These are phyloP conservation scores for Clarias batrachus DNA, from an alignment of 2,113 vertebrate genomes.

Conservation along the genomic window DNA sequence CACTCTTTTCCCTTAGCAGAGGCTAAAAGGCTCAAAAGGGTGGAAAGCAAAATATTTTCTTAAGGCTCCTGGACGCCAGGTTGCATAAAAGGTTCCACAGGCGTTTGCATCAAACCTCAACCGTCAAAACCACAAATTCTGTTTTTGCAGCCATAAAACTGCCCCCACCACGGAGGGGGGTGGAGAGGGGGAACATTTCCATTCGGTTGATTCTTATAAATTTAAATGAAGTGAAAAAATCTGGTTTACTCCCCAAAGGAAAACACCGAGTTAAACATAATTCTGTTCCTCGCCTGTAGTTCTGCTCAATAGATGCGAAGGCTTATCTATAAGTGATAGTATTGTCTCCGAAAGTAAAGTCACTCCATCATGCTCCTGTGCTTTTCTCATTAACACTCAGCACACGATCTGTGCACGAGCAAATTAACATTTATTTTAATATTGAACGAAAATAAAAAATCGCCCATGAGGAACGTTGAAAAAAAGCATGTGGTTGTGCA, in stretches of 20 bases:
- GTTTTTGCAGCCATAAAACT: slow-evolving; percentile 94
- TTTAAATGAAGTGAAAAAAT: slow-evolving; percentile 86
- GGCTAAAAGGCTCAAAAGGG: slow-evolving; percentile 88
- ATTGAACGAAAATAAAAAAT: background rate
- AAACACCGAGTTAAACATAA: slow-evolving; percentile 67
- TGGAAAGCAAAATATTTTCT: slow-evolving; percentile 99
- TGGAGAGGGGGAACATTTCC: slow-evolving; percentile 80
- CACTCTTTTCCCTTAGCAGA: slow-evolving; percentile 75
- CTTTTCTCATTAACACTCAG: background rate
- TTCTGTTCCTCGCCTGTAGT: slow-evolving; percentile 34
- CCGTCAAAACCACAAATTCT: slow-evolving; percentile 89
- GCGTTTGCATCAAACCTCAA: slow-evolving; percentile 90
- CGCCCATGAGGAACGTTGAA: background rate
- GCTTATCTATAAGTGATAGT: slow-evolving; percentile 20
- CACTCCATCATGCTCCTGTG: background rate
- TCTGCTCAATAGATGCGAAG: slow-evolving; percentile 1
- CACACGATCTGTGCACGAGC: background rate
- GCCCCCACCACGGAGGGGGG: slow-evolving; percentile 71
- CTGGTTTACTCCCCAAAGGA: slow-evolving; percentile 80
- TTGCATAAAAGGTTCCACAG: slow-evolving; percentile 97
- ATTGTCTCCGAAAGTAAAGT: background rate
- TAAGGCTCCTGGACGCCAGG: slow-evolving; percentile 93
- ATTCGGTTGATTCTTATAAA: slow-evolving; percentile 90
- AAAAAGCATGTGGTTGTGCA: slow-evolving; percentile 35
- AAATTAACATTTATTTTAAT: background rate